A percentile compares a stretch with the other conserved stretches of the same genome.
Evolutionary conservation across 2,113 vertebrate species (phyloP).

Genomic region (Perca fluviatilis): DNA sequence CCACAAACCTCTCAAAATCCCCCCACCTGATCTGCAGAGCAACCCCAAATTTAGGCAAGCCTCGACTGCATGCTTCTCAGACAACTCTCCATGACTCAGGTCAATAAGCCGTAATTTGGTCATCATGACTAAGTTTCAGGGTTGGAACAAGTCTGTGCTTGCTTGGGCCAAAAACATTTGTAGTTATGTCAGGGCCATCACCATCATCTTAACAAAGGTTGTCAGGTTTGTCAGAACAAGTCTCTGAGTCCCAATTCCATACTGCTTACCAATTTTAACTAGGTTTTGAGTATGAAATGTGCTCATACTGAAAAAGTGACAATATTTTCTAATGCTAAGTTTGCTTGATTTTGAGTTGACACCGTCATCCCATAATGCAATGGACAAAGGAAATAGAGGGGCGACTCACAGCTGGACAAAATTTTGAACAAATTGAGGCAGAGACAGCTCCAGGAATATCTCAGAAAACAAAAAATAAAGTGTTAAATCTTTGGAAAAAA

Average conservation of each 20-base stretch:
- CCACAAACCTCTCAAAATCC: background rate
- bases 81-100: slow-evolving; percentile 5
- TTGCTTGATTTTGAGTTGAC: background rate
- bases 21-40: slow-evolving; percentile 22
- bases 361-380: background rate
- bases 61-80: background rate
- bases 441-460: too few relatives aligned
- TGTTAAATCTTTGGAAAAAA: background rate
- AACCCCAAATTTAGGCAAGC: background rate
- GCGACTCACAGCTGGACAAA: background rate
- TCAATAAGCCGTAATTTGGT: background rate
- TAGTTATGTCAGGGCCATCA: background rate
- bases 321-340: background rate
- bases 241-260: background rate
- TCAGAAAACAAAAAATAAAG: background rate
- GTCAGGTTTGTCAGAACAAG: too few relatives aligned
- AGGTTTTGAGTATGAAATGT: background rate
- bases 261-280: background rate
- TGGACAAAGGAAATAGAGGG: background rate
- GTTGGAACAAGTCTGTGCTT: background rate
- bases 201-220: background rate
- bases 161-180: background rate
- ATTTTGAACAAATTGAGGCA: too few relatives aligned
- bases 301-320: background rate
- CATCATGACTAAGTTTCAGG: background rate